phyloP scores from a whole-genome alignment of 64 coral and sea anemone species.

The Montipora foliosa region DNA sequence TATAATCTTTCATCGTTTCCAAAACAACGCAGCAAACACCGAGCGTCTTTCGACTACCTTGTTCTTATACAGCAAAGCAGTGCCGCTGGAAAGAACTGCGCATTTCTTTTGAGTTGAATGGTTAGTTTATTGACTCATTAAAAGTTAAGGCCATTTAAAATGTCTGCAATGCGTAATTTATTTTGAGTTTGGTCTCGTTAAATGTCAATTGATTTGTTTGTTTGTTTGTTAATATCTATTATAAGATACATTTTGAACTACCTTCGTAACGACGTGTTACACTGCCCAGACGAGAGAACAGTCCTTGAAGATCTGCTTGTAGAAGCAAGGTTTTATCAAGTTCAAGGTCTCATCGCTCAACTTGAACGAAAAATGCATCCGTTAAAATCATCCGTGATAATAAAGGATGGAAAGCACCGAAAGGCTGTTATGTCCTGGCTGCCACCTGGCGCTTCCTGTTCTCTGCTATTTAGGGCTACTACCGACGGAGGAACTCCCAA shows the following conservation, averaged over 20 bases:
- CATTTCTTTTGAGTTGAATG: too few relatives aligned
- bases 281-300: neutral
- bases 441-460: neutral
- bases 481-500: neutral
- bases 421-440: neutral
- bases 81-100: too few relatives aligned
- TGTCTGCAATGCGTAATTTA: too few relatives aligned
- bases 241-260: constrained; percentile 10
- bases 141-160: too few relatives aligned
- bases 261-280: neutral
- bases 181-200: too few relatives aligned
- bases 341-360: neutral
- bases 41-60: too few relatives aligned
- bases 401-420: neutral
- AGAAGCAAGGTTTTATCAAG: neutral
- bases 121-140: too few relatives aligned
- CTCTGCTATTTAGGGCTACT: neutral
- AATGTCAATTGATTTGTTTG: neutral
- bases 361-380: neutral
- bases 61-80: too few relatives aligned
- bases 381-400: neutral
- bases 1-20: too few relatives aligned
- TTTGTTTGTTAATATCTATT: neutral
- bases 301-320: neutral
- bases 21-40: too few relatives aligned